Conservation (phyloP, 2,113 vertebrate genomes). For the Asarcornis scutulata region DNA sequence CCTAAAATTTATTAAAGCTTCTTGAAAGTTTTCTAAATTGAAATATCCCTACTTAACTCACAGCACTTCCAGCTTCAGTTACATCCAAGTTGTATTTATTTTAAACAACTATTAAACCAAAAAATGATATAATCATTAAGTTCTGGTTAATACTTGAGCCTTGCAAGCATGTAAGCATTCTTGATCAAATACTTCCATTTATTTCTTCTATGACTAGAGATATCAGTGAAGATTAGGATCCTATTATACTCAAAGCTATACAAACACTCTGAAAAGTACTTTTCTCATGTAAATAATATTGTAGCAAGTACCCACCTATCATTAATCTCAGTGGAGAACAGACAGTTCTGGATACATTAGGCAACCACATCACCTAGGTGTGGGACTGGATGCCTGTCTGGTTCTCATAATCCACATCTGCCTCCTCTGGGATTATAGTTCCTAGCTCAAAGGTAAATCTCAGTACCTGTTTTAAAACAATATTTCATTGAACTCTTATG, state of each 20-base stretch:
- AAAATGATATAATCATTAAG: accelerated
- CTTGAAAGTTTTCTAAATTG: background rate
- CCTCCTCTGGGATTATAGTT: background rate
- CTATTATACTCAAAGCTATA: background rate
- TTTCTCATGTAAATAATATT: accelerated
- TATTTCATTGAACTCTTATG: background rate
- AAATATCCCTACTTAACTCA: background rate
- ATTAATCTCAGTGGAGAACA: background rate
- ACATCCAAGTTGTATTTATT: background rate
- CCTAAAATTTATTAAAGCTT: background rate
- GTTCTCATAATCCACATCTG: background rate
- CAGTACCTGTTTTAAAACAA: background rate
- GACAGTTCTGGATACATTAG: background rate
- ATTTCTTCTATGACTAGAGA: background rate
- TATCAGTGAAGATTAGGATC: background rate
- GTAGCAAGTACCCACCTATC: no score
- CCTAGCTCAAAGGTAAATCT: background rate
- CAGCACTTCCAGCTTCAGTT: background rate
- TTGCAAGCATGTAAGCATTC: background rate
- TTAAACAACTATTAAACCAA: background rate
- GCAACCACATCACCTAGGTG: accelerated
- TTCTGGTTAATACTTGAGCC: background rate
- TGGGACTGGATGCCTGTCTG: background rate
- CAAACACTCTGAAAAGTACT: background rate
- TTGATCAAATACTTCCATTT: background rate